These are phyloP conservation scores for Coecobrya sp. DNA, from an alignment of 2,888 invertebrate species.

Conservation along the genomic window DNA sequence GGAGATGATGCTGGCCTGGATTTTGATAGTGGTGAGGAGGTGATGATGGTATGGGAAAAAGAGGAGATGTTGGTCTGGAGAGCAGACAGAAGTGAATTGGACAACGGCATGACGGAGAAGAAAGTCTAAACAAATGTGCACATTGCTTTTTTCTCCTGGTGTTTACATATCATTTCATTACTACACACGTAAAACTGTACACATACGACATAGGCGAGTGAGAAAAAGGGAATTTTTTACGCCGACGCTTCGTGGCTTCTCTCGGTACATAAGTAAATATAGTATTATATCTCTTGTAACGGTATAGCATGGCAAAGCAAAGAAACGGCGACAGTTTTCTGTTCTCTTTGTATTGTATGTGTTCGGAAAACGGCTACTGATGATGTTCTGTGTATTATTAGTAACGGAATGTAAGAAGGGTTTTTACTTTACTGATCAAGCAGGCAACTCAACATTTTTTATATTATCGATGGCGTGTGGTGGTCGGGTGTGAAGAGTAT, in stretches of 20 bases:
- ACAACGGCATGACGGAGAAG: slow-evolving; percentile 76
- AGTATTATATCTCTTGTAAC: background rate
- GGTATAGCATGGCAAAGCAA: background rate
- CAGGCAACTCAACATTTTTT: slow-evolving; percentile 27
- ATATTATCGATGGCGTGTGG: background rate
- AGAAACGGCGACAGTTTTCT: slow-evolving; percentile 7
- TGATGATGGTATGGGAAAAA: background rate
- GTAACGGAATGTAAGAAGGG: background rate
- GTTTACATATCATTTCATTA: slow-evolving; percentile 49
- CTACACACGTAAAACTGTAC: slow-evolving; percentile 24
- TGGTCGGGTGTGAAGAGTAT: too few species aligned
- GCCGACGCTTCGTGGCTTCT: slow-evolving; percentile 48
- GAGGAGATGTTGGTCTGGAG: slow-evolving; percentile 33
- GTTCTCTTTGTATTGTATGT: background rate
- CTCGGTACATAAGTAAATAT: background rate
- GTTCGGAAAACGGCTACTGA: background rate
- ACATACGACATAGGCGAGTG: background rate
- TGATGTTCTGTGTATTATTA: background rate
- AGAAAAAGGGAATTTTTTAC: slow-evolving; percentile 25
- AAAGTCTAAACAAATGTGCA: slow-evolving; percentile 71
- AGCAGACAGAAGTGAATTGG: slow-evolving; percentile 38
- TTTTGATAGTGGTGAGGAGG: background rate
- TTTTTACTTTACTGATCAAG: background rate
- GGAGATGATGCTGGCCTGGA: slow-evolving; percentile 19
- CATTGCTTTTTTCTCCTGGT: slow-evolving; percentile 61